Conservation (phyloP, 2,797 vertebrate species). For the Tadarida brasiliensis region DNA sequence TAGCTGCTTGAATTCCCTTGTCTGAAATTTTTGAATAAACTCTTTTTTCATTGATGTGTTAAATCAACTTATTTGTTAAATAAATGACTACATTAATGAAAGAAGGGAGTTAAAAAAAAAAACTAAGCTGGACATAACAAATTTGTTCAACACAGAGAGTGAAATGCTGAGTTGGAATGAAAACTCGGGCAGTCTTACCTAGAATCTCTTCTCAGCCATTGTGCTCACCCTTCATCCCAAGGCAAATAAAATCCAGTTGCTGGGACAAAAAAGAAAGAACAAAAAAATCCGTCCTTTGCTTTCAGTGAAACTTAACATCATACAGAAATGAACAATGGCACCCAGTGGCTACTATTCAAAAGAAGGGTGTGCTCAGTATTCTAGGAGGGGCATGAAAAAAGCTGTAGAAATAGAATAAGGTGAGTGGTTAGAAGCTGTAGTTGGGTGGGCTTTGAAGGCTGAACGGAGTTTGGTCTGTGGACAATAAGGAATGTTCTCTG, state of each 20-base stretch:
- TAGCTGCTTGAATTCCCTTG: background rate
- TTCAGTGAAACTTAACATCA: constrained; percentile 29
- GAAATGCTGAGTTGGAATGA: background rate
- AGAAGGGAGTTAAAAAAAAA: background rate
- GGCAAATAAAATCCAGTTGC: constrained; percentile 12
- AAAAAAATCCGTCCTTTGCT: background rate
- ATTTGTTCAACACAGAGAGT: background rate
- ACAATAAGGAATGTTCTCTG: background rate
- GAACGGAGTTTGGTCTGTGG: no score
- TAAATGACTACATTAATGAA: constrained; percentile 23
- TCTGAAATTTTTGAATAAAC: constrained; percentile 31
- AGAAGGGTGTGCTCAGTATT: background rate
- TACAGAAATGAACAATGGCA: constrained; percentile 42
- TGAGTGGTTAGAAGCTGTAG: background rate
- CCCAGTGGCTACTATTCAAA: background rate
- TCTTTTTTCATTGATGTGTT: background rate
- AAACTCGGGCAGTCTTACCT: background rate
- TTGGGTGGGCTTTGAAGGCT: background rate
- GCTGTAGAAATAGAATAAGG: background rate
- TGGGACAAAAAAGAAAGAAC: background rate
- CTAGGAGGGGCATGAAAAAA: background rate
- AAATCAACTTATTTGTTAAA: background rate
- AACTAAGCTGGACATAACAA: background rate
- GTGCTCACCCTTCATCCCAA: background rate
- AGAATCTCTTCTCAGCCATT: background rate